phyloP scores from a whole-genome alignment of 2,888 invertebrate genomes.

The Napeogenes sylphis region DNA sequence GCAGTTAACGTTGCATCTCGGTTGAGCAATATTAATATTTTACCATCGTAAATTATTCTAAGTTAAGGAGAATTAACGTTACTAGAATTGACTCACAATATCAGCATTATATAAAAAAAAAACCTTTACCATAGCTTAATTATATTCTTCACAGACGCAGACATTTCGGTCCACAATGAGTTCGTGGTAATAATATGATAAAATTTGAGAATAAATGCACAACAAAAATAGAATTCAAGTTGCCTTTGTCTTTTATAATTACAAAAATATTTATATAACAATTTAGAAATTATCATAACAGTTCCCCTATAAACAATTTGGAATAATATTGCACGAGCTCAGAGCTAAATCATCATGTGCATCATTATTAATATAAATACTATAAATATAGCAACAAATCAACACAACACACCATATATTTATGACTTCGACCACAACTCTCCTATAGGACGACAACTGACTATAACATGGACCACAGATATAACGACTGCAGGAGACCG shows the following conservation, averaged over 20 bases:
- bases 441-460: constrained; percentile 36
- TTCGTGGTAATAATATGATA: constrained; percentile 61
- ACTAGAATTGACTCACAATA: constrained; percentile 76
- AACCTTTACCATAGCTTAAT: constrained; percentile 55
- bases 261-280: constrained; percentile 74
- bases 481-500: constrained; percentile 16
- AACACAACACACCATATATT: constrained; percentile 61
- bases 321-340: constrained; percentile 76
- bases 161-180: constrained; percentile 71
- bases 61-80: constrained; percentile 72
- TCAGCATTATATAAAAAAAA: constrained; percentile 67
- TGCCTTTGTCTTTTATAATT: constrained; percentile 74
- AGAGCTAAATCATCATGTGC: constrained; percentile 70
- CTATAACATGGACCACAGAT: constrained; percentile 31
- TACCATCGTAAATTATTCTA: constrained; percentile 70
- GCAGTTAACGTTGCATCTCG: constrained; percentile 74
- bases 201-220: constrained; percentile 76
- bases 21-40: constrained; percentile 76
- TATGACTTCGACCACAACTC: constrained; percentile 54
- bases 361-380: constrained; percentile 52
- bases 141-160: constrained; percentile 60
- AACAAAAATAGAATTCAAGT: constrained; percentile 75
- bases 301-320: constrained; percentile 71
- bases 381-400: constrained; percentile 73
- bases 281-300: constrained; percentile 75